Conservation (phyloP, 2,888 invertebrate genomes). For the Tetranychus piercei region DNA sequence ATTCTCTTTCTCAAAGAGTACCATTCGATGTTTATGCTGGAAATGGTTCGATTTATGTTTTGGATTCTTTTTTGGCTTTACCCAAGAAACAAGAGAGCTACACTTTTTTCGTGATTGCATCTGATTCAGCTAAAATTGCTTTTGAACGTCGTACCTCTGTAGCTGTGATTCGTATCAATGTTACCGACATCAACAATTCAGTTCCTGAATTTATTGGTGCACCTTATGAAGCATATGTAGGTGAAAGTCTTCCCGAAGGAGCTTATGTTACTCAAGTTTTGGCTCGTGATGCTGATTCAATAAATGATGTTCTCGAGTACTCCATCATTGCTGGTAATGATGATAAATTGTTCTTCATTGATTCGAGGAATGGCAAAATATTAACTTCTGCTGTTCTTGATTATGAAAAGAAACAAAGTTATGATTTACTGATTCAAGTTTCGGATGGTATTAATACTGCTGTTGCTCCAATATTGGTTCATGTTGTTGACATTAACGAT, state of each 20-base stretch:
- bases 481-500: conserved; percentile 29
- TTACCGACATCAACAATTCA: conserved; percentile 27
- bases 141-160: conserved; percentile 27
- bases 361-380: conserved; percentile 25
- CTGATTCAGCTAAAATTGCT: conserved; percentile 34
- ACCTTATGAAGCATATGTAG: conserved; percentile 56
- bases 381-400: conserved; percentile 28
- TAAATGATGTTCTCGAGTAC: conserved; percentile 26
- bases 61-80: conserved; percentile 36
- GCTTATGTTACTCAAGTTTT: conserved; percentile 28
- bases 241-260: conserved; percentile 50
- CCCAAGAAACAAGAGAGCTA: conserved; percentile 29
- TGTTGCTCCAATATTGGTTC: conserved; percentile 27
- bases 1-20: conserved; percentile 25
- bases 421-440: conserved; percentile 28
- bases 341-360: conserved; percentile 27
- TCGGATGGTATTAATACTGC: conserved; percentile 29
- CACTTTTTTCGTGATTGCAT: conserved; percentile 28
- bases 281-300: conserved; percentile 24
- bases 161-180: conserved; percentile 28
- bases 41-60: conserved; percentile 29
- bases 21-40: conserved; percentile 29
- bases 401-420: conserved; percentile 27
- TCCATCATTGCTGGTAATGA: conserved; percentile 29
- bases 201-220: conserved; percentile 28